Percentiles rank a stretch among this genome's conserved stretches.
Evolutionary conservation across 2,888 invertebrate species (phyloP).

Genomic region (Tholera decimalis): DNA sequence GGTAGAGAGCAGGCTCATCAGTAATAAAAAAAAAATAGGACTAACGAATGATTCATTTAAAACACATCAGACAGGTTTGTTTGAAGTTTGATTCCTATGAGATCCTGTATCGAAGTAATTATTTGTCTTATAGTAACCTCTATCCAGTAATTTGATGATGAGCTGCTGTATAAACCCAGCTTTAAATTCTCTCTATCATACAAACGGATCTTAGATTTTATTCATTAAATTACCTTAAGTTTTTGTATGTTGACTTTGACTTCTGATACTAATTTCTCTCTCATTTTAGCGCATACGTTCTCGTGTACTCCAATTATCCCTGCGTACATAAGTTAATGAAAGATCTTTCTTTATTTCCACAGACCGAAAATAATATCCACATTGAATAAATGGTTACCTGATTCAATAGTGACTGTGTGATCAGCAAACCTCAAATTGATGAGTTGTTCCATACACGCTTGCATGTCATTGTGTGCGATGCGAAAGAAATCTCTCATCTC

Average conservation of each 20-base stretch:
- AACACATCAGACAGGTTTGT: too few relatives aligned
- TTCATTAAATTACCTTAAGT: conserved; percentile 91
- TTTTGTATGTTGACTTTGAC: conserved; percentile 94
- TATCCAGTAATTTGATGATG: too few relatives aligned
- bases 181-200: too few relatives aligned
- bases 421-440: conserved; percentile 92
- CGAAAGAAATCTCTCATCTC: conserved; percentile 94
- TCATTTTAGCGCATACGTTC: conserved; percentile 95
- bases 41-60: too few relatives aligned
- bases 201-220: too few relatives aligned
- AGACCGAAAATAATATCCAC: background rate
- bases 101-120: too few relatives aligned
- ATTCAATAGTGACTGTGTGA: conserved; percentile 91
- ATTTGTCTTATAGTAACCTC: too few relatives aligned
- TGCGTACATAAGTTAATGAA: conserved; percentile 63
- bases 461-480: conserved; percentile 93
- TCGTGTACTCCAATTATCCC: conserved; percentile 94
- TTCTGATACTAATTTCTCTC: conserved; percentile 95
- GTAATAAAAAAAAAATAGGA: too few relatives aligned
- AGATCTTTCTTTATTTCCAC: background rate
- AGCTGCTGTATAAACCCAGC: too few relatives aligned
- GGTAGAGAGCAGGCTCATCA: too few relatives aligned
- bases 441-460: conserved; percentile 92
- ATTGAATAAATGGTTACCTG: conserved; percentile 72
- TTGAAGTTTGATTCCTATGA: too few relatives aligned